phyloP scores from a whole-genome alignment of 2,797 vertebrate species.

The Aldrovandia affinis region DNA sequence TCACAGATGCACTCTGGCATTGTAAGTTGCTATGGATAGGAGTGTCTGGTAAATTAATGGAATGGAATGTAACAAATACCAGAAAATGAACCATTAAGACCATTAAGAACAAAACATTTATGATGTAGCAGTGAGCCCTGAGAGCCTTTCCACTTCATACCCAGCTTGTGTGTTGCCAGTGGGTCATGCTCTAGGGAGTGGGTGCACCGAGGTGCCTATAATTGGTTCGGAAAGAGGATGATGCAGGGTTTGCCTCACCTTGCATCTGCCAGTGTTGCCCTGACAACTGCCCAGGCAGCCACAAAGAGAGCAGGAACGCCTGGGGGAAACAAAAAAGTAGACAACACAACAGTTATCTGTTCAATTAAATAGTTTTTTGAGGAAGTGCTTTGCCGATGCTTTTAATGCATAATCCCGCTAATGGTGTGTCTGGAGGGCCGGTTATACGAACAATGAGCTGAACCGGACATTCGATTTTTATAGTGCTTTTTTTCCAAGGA shows the following conservation, averaged over 20 bases:
- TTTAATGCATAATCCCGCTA: not conserved
- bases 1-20: no score
- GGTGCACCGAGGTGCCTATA: not conserved
- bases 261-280: constrained; percentile 78
- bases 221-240: not conserved
- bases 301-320: constrained; percentile 86
- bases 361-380: no score
- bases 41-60: no score
- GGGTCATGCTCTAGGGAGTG: not conserved
- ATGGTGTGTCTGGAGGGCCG: not conserved
- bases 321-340: constrained; percentile 59
- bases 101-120: no score
- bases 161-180: not conserved
- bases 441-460: not conserved
- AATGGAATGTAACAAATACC: no score
- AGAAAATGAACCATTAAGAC: no score
- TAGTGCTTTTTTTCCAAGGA: no score
- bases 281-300: constrained; percentile 80
- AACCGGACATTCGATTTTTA: no score
- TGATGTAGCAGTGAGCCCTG: no score
- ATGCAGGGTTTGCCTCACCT: constrained; percentile 68
- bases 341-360: not conserved
- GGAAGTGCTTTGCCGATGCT: no score
- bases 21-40: no score
- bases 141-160: no score